Evolutionary conservation across 2,888 invertebrate species (phyloP).

Genomic region (Agrochola lota): DNA sequence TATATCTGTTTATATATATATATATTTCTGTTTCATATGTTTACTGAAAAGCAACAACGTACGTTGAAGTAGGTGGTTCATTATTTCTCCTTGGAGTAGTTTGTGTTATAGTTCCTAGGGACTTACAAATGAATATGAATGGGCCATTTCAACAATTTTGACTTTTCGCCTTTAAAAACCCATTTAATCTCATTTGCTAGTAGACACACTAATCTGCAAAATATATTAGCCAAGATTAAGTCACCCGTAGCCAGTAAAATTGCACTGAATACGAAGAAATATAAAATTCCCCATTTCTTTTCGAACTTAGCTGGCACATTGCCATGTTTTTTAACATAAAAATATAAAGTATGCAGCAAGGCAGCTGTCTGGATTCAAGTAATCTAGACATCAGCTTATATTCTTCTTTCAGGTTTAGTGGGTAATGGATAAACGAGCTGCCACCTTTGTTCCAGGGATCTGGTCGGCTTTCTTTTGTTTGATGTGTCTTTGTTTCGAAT

Average conservation of each 20-base stretch:
- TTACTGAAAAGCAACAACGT: neutral
- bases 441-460: neutral
- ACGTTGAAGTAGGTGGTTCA: neutral
- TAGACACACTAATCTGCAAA: slow-evolving; percentile 26
- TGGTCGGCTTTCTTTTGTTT: neutral
- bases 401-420: slow-evolving; percentile 1
- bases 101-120: too few relatives aligned
- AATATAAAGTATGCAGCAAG: slow-evolving; percentile 32
- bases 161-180: neutral
- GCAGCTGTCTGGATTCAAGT: slow-evolving; percentile 18
- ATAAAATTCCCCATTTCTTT: slow-evolving; percentile 38
- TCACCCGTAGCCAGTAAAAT: slow-evolving; percentile 13
- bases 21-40: too few relatives aligned
- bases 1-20: too few relatives aligned
- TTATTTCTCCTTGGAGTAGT: neutral
- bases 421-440: slow-evolving; percentile 13
- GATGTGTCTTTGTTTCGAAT: neutral
- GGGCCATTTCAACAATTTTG: neutral
- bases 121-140: neutral
- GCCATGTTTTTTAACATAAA: slow-evolving; percentile 35
- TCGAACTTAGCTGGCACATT: slow-evolving; percentile 34
- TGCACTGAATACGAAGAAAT: slow-evolving; percentile 27
- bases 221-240: slow-evolving; percentile 29
- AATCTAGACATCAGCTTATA: slow-evolving; percentile 16
- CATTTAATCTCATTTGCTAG: slow-evolving; percentile 15